Base-by-base conservation (phyloP, 2,888 invertebrate species). In the Euzetes globulus region DNA sequence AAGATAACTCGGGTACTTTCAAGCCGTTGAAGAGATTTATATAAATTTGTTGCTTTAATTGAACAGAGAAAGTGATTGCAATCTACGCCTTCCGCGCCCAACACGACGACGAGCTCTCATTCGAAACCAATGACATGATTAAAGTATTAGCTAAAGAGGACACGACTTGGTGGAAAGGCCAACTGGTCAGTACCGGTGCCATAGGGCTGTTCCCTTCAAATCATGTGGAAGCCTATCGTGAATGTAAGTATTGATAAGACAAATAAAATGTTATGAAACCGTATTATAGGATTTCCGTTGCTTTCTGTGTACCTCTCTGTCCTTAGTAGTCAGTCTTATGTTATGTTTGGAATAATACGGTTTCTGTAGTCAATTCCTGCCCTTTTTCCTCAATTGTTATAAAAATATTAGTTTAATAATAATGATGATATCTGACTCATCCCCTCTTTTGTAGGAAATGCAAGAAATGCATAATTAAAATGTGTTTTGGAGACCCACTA, bases 141-240 rank as follows among this genome's bases (percentile, higher is more conserved):
- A 90, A 90, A 15, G 90, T 94, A 63, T 87, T 95, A 3, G 91
- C 91, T 72, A 88, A 94, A 75, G 94, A 94, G 80, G 96, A 96
- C 81, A 90, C 91, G n/a, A 91, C 94, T 72, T 97, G 97, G 97
- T 97, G 96, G 96, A 90, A 91, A 82, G 97, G 97, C 73, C 94
- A 95, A 85, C 86, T 81, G n/a, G 22, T 50, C 29, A 92, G 55
- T n/a, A 91, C 92, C 79, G 94, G 94, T 1, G 87, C 89, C 79
- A 89, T 90, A 0, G 97, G 97, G 9, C 86, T 97, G 72, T 97
- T 97, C 83, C 97, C 97, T 19, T 92, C 94, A 84, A 97, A 96
- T 85, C 97, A 97, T 83, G 96, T 97, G 75, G 72, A 74, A 37
- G 4, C 27, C 9, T 7, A 19, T 22, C 41, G 29, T 3, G 55